Evolutionary conservation across 2,113 vertebrate genomes (phyloP).

Genomic region (Piprites chloris): DNA sequence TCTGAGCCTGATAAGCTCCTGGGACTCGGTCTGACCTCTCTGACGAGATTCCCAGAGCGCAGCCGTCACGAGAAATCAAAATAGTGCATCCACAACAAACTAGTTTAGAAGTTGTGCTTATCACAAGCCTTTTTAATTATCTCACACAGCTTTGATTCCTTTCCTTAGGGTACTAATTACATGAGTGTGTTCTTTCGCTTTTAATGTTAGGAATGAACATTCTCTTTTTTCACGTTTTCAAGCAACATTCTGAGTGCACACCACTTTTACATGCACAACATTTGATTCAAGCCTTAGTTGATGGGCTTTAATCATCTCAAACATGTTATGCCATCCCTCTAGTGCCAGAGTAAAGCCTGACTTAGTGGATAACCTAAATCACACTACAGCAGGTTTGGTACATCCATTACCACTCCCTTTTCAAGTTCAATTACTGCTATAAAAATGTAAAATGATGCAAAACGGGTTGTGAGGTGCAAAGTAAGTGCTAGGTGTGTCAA

Average conservation of each 20-base stretch:
- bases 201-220: not conserved
- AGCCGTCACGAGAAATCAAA: conserved; percentile 18
- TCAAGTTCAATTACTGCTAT: conserved; percentile 14
- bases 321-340: conserved; percentile 21
- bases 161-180: conserved; percentile 55
- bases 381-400: conserved; percentile 2
- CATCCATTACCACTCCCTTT: conserved; percentile 37
- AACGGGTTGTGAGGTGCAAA: not conserved
- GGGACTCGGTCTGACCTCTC: conserved; percentile 24
- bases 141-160: conserved; percentile 46
- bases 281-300: conserved; percentile 29
- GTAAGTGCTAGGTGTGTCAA: not conserved
- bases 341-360: not conserved
- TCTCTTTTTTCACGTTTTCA: conserved; percentile 20
- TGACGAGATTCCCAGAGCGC: conserved; percentile 26
- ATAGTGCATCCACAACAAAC: conserved; percentile 45
- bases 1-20: not conserved
- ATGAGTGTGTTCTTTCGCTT: not conserved
- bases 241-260: not conserved
- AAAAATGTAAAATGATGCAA: not conserved
- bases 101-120: conserved; percentile 46
- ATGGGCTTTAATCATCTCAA: conserved; percentile 64
- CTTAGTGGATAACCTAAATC: conserved; percentile 34
- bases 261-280: conserved; percentile 42
- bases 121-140: conserved; percentile 63